phyloP scores from a whole-genome alignment of 2,797 vertebrate genomes.

The Cottoperca gobio region DNA sequence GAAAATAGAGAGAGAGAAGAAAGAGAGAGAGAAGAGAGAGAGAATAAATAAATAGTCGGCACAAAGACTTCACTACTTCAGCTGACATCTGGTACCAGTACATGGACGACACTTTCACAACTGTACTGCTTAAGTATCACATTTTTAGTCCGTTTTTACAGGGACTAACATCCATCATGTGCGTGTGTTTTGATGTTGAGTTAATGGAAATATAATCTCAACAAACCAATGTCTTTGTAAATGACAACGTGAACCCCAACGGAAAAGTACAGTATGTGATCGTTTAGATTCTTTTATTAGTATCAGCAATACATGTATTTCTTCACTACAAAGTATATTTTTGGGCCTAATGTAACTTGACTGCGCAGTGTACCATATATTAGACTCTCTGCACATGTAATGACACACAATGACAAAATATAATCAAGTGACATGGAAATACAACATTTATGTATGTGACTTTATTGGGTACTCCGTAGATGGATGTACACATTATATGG shows the following conservation, averaged over 20 bases:
- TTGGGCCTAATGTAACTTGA: slow-evolving; percentile 1
- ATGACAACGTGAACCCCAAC: background rate
- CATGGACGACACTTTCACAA: no score
- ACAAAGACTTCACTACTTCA: no score
- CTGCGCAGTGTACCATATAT: background rate
- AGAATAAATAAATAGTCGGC: no score
- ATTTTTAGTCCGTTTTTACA: background rate
- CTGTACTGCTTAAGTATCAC: no score
- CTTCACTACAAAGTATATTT: slow-evolving; percentile 19
- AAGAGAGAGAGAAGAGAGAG: no score
- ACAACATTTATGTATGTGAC: slow-evolving; percentile 60
- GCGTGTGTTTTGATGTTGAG: background rate
- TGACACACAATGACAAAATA: slow-evolving; percentile 1
- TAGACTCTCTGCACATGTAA: background rate
- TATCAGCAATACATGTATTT: slow-evolving; percentile 29
- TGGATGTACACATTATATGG: slow-evolving; percentile 76
- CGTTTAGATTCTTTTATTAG: slow-evolving; percentile 6
- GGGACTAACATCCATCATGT: background rate
- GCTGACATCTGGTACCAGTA: no score
- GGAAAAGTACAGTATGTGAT: background rate
- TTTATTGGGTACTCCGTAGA: slow-evolving; percentile 84
- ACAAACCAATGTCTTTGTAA: background rate
- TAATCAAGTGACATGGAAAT: background rate
- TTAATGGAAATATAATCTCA: background rate
- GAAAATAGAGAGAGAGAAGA: no score